Evolutionary conservation across 2,797 vertebrate genomes (phyloP).

Genomic region (Nyctalus aviator): DNA sequence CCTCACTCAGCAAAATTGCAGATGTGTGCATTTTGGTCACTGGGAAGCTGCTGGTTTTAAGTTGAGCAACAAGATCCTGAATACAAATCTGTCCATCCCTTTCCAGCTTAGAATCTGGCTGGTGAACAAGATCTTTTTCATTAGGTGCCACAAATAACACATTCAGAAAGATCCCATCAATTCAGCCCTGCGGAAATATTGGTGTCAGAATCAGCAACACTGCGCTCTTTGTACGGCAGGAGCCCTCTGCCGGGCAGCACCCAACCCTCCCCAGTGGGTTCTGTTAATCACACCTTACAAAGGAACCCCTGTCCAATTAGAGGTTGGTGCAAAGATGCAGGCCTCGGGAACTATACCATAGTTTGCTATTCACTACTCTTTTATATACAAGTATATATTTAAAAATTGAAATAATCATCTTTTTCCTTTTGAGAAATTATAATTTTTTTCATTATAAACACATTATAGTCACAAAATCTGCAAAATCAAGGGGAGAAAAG

Average conservation of each 20-base stretch:
- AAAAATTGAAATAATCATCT: slow-evolving; percentile 13
- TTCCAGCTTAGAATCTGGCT: slow-evolving; percentile 21
- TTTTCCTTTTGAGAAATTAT: too few relatives aligned
- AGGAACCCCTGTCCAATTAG: slow-evolving; percentile 56
- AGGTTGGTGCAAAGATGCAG: background rate
- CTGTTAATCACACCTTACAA: slow-evolving; percentile 37
- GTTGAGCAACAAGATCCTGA: background rate
- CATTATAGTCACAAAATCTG: background rate
- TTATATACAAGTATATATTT: background rate
- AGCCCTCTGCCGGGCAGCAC: background rate
- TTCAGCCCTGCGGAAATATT: slow-evolving; percentile 51
- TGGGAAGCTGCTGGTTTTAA: background rate
- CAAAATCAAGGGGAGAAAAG: background rate
- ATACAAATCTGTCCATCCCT: background rate
- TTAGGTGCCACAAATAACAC: slow-evolving; percentile 50
- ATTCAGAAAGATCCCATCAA: slow-evolving; percentile 61
- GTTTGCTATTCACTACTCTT: slow-evolving; percentile 24
- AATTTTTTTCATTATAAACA: background rate
- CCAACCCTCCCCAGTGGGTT: background rate
- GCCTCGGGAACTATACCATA: background rate
- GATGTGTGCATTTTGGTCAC: background rate
- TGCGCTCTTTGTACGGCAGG: background rate
- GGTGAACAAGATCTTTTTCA: slow-evolving; percentile 48
- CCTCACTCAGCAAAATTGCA: background rate
- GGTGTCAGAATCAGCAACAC: slow-evolving; percentile 68